A percentile compares a stretch with the other conserved stretches of the same genome.
Evolutionary conservation across 2,888 invertebrate species (phyloP).

Genomic region (Philonicus albiceps): DNA sequence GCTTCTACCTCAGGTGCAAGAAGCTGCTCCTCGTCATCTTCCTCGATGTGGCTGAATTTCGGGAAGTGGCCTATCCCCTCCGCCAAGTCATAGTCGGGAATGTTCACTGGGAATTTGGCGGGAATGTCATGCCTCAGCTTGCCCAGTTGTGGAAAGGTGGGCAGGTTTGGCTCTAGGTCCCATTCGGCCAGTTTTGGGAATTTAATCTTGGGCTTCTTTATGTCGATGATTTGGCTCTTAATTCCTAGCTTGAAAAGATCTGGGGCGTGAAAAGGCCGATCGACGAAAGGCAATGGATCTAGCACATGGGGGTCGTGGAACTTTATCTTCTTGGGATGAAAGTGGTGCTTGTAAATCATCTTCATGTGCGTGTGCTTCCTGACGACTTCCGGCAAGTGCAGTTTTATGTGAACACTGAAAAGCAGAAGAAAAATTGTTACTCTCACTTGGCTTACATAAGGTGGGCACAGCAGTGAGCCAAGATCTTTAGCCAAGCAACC

Average conservation of each 20-base stretch:
- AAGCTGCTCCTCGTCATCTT: slow-evolving; percentile 20
- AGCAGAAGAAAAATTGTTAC: slow-evolving; percentile 13
- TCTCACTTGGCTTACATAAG: slow-evolving; percentile 2
- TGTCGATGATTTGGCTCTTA: slow-evolving; percentile 1
- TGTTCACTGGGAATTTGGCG: not conserved
- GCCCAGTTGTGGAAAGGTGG: not conserved
- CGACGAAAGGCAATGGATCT: not conserved
- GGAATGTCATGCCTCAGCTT: not conserved
- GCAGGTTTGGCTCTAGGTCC: not conserved
- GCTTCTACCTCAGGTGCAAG: not conserved
- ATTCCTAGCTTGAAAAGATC: slow-evolving; percentile 1
- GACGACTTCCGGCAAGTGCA: slow-evolving; percentile 44
- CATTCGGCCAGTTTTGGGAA: not conserved
- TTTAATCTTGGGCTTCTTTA: slow-evolving; percentile 13
- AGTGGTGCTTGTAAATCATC: slow-evolving; percentile 42
- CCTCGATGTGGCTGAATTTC: slow-evolving; percentile 8
- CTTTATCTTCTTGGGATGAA: slow-evolving; percentile 41
- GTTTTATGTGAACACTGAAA: slow-evolving; percentile 44
- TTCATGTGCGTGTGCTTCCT: slow-evolving; percentile 42
- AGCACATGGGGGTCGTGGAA: not conserved
- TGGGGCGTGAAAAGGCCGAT: not conserved
- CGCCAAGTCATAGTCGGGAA: not conserved
- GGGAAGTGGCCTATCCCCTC: not conserved
- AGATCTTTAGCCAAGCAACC: not conserved
- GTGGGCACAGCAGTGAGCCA: not conserved